Evolutionary conservation across 2,888 invertebrate genomes (phyloP), one percentile per base, ranked within the genome.

Genomic region (Brenthis daphne): DNA sequence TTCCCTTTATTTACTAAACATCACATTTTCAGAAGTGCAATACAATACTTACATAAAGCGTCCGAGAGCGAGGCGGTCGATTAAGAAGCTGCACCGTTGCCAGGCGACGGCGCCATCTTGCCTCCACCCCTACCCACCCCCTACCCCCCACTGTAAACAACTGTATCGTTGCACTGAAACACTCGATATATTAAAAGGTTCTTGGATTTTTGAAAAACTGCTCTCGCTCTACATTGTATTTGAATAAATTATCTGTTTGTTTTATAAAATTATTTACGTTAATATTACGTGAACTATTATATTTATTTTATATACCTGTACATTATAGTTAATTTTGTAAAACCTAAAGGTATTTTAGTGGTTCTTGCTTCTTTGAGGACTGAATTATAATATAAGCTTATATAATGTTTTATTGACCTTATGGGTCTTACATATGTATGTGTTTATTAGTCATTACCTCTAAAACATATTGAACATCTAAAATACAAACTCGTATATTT

Each of bases 21-120:
- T 76, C 69, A 69, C 71, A 74, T 73, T 75, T 75, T 80, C 82
- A 79, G 78, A 85, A 88, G 86, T 91, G 90, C 90, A 92, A 85
- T 89, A 90, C 88, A 86, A 89, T 89, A 90, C 82, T 90, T 91
- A 91, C 82, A 90, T 90, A 90, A 89, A 87, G 85, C 83, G 79
- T 80, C 79, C 81, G 81, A 82, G 82, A 80, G 82, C 79, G 80
- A 69, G 86, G 85, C 91, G 92, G 92, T 92, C 92, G 92, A 92
- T 92, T 90, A 92, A 92, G 92, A 92, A 92, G 91, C 86, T 92
- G 92, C 92, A 92, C 80, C 89, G 92, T 92, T 91, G 89, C 90
- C 90, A 87, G 88, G 82, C 84, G 83, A 92, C 92, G 90, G 79
- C 89, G 92, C 92, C 92, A 92, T 92, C 91, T 92, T 92, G 89